Percentiles rank a stretch among this genome's conserved stretches.
Conservation (phyloP, 2,888 invertebrate genomes). For the Mayetiola destructor region DNA sequence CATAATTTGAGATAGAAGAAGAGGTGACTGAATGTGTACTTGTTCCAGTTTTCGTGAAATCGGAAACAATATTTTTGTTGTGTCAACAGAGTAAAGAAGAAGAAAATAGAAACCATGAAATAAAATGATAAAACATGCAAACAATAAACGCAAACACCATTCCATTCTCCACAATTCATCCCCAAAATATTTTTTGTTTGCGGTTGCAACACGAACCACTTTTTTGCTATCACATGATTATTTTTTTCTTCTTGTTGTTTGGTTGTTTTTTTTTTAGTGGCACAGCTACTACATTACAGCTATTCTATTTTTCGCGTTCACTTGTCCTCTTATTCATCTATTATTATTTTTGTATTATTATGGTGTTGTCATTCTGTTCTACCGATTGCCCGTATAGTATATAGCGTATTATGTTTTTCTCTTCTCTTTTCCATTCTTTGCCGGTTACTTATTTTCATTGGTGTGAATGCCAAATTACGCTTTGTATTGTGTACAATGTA, state of each 20-base stretch:
- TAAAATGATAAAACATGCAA: too few relatives aligned
- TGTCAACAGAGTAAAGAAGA: too few relatives aligned
- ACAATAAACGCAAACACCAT: too few relatives aligned
- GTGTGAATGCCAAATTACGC: background rate
- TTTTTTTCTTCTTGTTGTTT: background rate
- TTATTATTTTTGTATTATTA: constrained; percentile 9
- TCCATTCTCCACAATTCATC: too few relatives aligned
- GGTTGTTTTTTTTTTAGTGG: background rate
- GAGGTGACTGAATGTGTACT: constrained; percentile 2
- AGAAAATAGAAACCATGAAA: too few relatives aligned
- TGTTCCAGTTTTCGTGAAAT: constrained; percentile 10
- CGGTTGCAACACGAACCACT: too few relatives aligned
- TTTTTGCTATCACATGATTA: background rate
- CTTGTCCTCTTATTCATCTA: background rate
- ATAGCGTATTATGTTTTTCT: too few relatives aligned
- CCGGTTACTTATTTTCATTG: background rate
- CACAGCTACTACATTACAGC: background rate
- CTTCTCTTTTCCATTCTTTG: constrained; percentile 2
- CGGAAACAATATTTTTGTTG: constrained; percentile 15
- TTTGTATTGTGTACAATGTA: too few relatives aligned
- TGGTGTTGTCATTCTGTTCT: background rate
- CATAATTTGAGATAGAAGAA: background rate
- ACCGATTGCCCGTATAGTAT: constrained; percentile 2
- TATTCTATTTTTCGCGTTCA: background rate
- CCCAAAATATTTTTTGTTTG: background rate